Conservation (phyloP, 2,888 invertebrate genomes). For the Augochlorella aurata region DNA sequence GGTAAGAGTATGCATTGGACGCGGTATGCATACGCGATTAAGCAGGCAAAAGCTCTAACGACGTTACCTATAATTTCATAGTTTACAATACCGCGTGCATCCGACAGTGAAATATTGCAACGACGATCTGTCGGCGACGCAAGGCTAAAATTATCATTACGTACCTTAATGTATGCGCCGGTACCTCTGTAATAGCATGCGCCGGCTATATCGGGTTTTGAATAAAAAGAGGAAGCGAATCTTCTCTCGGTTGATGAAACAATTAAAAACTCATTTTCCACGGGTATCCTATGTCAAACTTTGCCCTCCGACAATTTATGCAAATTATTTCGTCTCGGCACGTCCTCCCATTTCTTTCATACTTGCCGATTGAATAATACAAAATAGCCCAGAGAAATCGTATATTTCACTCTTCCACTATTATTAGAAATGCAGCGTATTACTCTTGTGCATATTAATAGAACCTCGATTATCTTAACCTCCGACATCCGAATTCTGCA, state of each 20-base stretch:
- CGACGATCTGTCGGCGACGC: slow-evolving; percentile 33
- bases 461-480: too few relatives aligned
- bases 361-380: too few relatives aligned
- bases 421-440: too few relatives aligned
- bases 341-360: too few relatives aligned
- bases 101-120: slow-evolving; percentile 54
- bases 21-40: neutral
- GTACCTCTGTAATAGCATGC: slow-evolving; percentile 11
- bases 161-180: slow-evolving; percentile 9
- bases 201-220: neutral
- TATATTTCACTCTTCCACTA: too few relatives aligned
- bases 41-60: neutral
- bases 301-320: neutral
- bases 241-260: neutral
- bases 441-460: too few relatives aligned
- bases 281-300: neutral
- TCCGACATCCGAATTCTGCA: too few relatives aligned
- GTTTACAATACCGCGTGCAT: slow-evolving; percentile 27
- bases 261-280: neutral
- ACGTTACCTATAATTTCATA: slow-evolving; percentile 8
- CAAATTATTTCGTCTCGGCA: neutral
- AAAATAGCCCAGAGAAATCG: too few relatives aligned
- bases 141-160: slow-evolving; percentile 21
- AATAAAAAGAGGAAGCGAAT: neutral
- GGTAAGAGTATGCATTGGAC: neutral